phyloP scores from a whole-genome alignment of 2,113 vertebrate genomes.

The Andinoacara biseriatus region DNA sequence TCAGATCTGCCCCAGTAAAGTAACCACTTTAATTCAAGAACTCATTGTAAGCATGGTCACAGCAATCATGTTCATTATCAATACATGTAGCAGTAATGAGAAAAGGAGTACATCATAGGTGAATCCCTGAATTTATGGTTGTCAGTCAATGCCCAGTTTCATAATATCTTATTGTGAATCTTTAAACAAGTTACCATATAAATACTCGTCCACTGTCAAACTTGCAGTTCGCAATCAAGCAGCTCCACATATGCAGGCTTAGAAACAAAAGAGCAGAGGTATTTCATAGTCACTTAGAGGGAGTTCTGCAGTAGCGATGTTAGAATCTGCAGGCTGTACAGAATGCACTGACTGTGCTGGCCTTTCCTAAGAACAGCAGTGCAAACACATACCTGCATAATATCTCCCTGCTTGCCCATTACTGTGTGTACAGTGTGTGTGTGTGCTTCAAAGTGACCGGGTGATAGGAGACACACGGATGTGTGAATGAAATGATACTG shows the following conservation, averaged over 20 bases:
- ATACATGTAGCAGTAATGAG: background rate
- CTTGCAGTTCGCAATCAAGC: background rate
- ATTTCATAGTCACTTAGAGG: constrained; percentile 8
- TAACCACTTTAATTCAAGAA: background rate
- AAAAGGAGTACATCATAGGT: fast-evolving
- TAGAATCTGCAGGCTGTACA: constrained; percentile 15
- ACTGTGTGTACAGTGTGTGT: background rate
- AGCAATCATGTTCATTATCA: background rate
- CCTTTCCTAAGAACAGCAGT: constrained; percentile 16
- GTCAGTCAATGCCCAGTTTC: background rate
- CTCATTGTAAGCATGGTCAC: background rate
- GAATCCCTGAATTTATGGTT: background rate
- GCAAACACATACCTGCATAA: constrained; percentile 27
- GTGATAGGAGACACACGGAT: constrained; percentile 5
- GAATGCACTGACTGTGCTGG: constrained; percentile 31
- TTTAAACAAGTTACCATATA: background rate
- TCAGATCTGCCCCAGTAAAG: fast-evolving
- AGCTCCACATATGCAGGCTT: background rate
- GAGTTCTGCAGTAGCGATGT: constrained; percentile 10
- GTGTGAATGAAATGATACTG: constrained; percentile 14
- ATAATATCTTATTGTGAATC: background rate
- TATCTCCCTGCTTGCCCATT: background rate
- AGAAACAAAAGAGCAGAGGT: background rate
- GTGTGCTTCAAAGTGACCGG: background rate
- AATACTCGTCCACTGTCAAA: background rate